phyloP scores from a whole-genome alignment of 2,888 invertebrate species.

The Pristionchus entomophagus region DNA sequence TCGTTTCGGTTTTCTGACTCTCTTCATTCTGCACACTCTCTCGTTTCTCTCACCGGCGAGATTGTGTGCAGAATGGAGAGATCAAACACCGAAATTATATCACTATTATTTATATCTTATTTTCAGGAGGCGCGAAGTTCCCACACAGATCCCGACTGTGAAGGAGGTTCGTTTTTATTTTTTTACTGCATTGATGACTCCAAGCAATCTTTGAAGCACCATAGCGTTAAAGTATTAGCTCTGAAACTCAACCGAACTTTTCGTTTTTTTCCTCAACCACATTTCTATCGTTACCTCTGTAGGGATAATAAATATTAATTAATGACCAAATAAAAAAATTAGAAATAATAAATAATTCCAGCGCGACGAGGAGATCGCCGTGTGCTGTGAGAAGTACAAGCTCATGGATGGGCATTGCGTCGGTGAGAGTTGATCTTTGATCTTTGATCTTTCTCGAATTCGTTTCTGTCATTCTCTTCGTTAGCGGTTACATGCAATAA shows the following conservation, averaged over 20 bases:
- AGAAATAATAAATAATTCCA: background rate
- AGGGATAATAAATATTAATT: background rate
- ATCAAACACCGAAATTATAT: background rate
- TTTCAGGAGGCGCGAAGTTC: background rate
- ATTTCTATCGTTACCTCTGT: background rate
- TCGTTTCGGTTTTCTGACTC: background rate
- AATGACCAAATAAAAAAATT: background rate
- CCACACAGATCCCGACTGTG: background rate
- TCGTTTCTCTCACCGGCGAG: no score
- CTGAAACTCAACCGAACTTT: background rate
- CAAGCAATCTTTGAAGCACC: background rate
- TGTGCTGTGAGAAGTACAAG: conserved; percentile 13
- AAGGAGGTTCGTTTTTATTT: background rate
- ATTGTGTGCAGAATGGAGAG: no score
- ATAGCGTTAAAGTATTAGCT: background rate
- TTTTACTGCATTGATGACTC: background rate
- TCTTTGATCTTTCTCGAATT: conserved; percentile 30
- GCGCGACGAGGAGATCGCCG: conserved; percentile 9
- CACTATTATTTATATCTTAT: background rate
- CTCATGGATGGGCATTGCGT: background rate
- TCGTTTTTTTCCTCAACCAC: no score
- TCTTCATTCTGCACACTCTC: background rate
- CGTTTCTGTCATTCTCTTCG: background rate
- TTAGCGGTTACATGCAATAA: no score
- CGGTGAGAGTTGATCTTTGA: background rate